Conservation (phyloP, 37 sponge, comb jelly and placozoan genomes). For the Tethya wilhelma region DNA sequence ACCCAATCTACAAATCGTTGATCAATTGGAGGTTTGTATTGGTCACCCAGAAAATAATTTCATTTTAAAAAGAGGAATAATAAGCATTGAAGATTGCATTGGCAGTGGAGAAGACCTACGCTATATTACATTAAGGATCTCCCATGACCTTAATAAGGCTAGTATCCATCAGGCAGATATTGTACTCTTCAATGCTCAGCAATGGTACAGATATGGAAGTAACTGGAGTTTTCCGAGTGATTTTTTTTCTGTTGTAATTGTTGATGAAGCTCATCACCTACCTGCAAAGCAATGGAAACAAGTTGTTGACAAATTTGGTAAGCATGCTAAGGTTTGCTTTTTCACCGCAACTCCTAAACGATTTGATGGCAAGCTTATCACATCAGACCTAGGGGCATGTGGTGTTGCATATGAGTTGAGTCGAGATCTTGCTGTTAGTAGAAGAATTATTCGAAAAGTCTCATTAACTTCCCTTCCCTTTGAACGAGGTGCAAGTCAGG, state of each 20-base stretch:
- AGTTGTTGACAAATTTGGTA: background rate
- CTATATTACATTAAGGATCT: no score
- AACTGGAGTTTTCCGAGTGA: background rate
- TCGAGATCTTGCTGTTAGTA: background rate
- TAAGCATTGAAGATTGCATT: background rate
- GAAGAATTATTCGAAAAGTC: background rate
- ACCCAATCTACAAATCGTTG: background rate
- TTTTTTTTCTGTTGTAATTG: background rate
- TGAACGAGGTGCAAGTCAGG: background rate
- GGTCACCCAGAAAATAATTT: no score
- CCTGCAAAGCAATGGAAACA: background rate
- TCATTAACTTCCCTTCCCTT: background rate
- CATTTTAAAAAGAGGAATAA: background rate
- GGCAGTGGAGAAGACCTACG: background rate
- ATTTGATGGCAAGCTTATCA: background rate
- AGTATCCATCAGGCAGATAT: background rate
- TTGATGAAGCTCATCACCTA: constrained; percentile 2
- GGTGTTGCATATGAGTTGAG: background rate
- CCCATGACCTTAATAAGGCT: background rate
- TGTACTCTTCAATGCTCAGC: background rate
- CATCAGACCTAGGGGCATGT: background rate
- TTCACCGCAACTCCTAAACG: background rate
- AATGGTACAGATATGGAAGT: no score
- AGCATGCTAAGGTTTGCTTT: background rate
- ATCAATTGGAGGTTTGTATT: background rate